Base-by-base conservation (phyloP, 1,140 invertebrate genomes). In the Euwallacea similis region DNA sequence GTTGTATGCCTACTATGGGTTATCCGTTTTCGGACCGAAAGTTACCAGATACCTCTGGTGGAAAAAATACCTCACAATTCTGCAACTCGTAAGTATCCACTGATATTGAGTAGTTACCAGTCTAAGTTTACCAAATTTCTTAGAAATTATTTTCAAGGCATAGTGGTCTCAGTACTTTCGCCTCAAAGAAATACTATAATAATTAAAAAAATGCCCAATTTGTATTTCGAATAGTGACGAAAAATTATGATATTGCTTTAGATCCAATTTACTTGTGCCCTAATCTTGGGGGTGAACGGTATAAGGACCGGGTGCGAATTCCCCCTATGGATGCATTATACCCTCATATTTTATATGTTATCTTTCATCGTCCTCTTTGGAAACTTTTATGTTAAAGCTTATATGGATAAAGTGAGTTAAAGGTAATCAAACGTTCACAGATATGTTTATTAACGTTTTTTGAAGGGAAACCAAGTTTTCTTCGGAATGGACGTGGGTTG, bases 321-420 rank as follows among this genome's bases (percentile, higher is more conserved):
- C 80, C 95, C 95, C 0, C 80, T 93, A 21, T 97, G 95, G 94
- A 96, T 97, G 93, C 93, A 96, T 79, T 95, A 94, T 82, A 91
- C 93, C 6, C 87, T 97, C 44, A 91, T 96, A 67, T 83, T 93
- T 71, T 97, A 97, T 83, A 96, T 95, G 89, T 86, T 94, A 75
- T 93, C 92, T 16, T 96, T 97, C 79, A 91, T 97, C 75, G 87
- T 94, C 0, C 86, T 97, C 10, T 97, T 97, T 81, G 91, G 93
- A 71, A 95, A 96, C 81, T 97, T 97, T 83, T 97, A 96, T 79
- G 87, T 88, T 69, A 91, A 92, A 77, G 91, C 91, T 0, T 94
- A 94, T 75, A 86, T 91, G 75, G 87, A 88, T 59, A 90, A 89
- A 86, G 89, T 91, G 82, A 83, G 65, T 69, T 63, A 46, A 10